Conservation (phyloP, 2,888 invertebrate genomes). For the Auanema sp. region DNA sequence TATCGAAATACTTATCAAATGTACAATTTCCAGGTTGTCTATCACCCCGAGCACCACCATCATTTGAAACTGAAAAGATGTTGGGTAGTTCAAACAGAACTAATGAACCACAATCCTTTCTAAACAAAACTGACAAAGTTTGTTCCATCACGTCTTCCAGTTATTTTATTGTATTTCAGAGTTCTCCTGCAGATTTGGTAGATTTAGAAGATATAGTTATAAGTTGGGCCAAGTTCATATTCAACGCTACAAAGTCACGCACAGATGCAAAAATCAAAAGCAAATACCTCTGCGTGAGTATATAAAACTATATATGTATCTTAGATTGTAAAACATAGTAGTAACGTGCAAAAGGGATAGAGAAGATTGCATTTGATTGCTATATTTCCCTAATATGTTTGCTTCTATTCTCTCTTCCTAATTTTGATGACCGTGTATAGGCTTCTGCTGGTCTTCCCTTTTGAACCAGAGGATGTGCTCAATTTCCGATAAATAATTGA, state of each 20-base stretch:
- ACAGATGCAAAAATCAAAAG: conserved; percentile 56
- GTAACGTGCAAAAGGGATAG: background rate
- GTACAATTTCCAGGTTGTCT: conserved; percentile 24
- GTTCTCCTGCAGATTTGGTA: conserved; percentile 35
- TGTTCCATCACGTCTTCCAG: background rate
- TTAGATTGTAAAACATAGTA: background rate
- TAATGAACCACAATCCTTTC: conserved; percentile 41
- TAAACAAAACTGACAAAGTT: conserved; percentile 31
- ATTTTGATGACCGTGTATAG: too few relatives aligned
- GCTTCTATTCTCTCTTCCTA: background rate
- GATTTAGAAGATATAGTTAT: conserved; percentile 60
- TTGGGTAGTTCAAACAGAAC: conserved; percentile 22
- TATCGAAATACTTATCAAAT: too few relatives aligned
- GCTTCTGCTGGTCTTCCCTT: too few relatives aligned
- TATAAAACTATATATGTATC: background rate
- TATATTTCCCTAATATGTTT: background rate
- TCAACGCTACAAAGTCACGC: conserved; percentile 63
- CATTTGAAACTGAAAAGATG: conserved; percentile 42
- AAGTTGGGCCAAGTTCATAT: conserved; percentile 65
- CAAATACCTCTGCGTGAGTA: conserved; percentile 42
- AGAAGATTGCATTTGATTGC: background rate
- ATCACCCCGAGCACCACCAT: conserved; percentile 28
- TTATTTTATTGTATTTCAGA: conserved; percentile 21
- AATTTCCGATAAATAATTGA: too few relatives aligned
- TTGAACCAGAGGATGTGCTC: too few relatives aligned